Base-by-base conservation (phyloP, 2,797 vertebrate genomes). In the Smutsia temminckii region DNA sequence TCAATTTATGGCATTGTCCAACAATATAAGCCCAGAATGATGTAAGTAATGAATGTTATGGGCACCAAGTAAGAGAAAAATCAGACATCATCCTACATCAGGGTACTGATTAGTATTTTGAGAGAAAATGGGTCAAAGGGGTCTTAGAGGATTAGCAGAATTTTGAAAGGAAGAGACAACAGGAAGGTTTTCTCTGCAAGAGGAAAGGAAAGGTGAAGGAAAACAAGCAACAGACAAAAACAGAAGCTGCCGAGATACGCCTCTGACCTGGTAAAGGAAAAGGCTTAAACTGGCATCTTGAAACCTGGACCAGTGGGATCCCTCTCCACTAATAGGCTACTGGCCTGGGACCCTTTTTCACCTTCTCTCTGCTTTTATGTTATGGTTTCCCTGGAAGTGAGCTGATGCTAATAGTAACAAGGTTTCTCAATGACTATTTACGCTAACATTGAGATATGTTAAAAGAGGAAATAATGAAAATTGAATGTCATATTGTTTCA, bases 301-400 rank as follows among this genome's bases (percentile, higher is more conserved):
- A 53, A 6, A 9, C 17, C 5, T 88, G 32, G 1, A 55, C 23
- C 17, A 5, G 0, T 18, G 0, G n/a, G 5, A 8, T 6, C 14
- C 46, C 21, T 32, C 34, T 84, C 34, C 12, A 21, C 10, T 53
- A 14, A 1, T 2, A 46, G 2, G 8, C 34, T 51, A 17, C 3
- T 2, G 2, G 11, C 5, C 1, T 17, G 16, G 57, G 11, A n/a
- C 2, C 29, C 6, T n/a, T 37, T 1, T 2, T 37, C 8, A 13
- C 2, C 1, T 57, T 42, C 32, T 66, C 68, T 69, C 17, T 3
- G 4, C 25, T 34, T 87, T 40, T 20, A 3, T 11, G 8, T 51
- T 17, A 8, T 71, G 11, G 4, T 66, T 79, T 83, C n/a, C 3
- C 6, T 46, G 10, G 29, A 14, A 55, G 21, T 29, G 40, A 86